Evolutionary conservation across 2,888 invertebrate genomes (phyloP).

Genomic region (Drosophila subquinaria): DNA sequence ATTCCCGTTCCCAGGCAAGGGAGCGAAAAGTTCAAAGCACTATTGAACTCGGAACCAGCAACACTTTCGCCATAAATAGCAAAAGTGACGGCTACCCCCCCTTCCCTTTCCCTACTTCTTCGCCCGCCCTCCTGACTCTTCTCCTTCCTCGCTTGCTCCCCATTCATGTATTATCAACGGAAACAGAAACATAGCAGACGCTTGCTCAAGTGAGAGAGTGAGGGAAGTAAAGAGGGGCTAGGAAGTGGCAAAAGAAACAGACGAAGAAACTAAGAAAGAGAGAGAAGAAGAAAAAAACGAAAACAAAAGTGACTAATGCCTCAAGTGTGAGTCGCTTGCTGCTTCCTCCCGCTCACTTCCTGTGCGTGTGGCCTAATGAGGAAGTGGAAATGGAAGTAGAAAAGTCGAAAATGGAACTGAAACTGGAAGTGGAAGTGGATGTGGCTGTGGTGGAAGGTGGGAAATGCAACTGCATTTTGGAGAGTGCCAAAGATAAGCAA

Average conservation of each 20-base stretch:
- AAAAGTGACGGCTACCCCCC: slow-evolving; percentile 50
- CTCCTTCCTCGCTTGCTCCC: not conserved
- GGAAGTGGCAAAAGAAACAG: slow-evolving; percentile 27
- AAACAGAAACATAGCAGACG: slow-evolving; percentile 46
- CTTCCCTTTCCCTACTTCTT: not conserved
- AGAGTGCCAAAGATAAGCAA: slow-evolving; percentile 44
- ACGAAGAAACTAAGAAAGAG: slow-evolving; percentile 3
- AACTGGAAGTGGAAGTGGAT: slow-evolving; percentile 17
- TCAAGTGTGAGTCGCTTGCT: slow-evolving; percentile 50
- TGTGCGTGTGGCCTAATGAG: slow-evolving; percentile 77
- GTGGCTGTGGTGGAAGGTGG: slow-evolving; percentile 11
- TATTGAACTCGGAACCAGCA: slow-evolving; percentile 74
- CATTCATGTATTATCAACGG: slow-evolving; percentile 68
- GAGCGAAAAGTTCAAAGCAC: slow-evolving; percentile 77
- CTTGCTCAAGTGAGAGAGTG: slow-evolving; percentile 23
- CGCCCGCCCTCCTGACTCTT: not conserved
- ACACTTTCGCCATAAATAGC: slow-evolving; percentile 81
- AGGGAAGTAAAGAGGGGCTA: not conserved
- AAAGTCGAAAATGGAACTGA: slow-evolving; percentile 16
- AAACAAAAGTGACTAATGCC: slow-evolving; percentile 79
- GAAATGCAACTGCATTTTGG: slow-evolving; percentile 57
- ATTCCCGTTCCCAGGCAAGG: slow-evolving; percentile 30
- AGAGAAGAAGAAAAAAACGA: slow-evolving; percentile 45
- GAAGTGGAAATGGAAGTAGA: slow-evolving; percentile 50
- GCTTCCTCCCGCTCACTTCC: slow-evolving; percentile 71